phyloP scores from a whole-genome alignment of 2,113 vertebrate species.

The Leptobrachium leishanense region DNA sequence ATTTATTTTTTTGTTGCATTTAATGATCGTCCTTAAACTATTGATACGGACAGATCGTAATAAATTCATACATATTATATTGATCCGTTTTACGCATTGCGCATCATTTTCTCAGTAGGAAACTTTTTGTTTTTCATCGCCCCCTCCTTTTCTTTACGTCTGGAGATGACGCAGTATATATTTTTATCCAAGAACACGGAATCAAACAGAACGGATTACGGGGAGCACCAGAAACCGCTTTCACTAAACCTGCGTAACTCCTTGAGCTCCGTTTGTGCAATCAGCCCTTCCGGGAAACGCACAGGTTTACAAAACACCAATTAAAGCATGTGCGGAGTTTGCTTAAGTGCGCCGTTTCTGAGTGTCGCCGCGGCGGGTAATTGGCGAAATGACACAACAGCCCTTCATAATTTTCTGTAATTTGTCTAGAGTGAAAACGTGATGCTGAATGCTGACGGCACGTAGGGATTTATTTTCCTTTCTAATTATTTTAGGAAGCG shows the following conservation, averaged over 20 bases:
- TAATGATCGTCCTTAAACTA: too few species aligned
- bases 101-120: too few species aligned
- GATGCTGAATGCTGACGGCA: not conserved
- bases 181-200: too few species aligned
- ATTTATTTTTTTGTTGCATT: too few species aligned
- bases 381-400: not conserved
- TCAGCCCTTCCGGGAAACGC: not conserved
- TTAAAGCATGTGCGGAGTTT: not conserved
- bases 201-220: too few species aligned
- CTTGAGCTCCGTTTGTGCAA: not conserved
- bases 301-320: not conserved
- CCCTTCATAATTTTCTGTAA: slow-evolving; percentile 18
- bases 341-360: not conserved
- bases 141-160: too few species aligned
- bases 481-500: not conserved
- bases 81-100: too few species aligned
- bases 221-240: too few species aligned
- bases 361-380: not conserved
- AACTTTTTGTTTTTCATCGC: too few species aligned
- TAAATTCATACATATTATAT: too few species aligned
- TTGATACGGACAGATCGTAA: too few species aligned
- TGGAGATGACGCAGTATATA: too few species aligned
- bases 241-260: not conserved
- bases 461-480: not conserved
- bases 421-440: slow-evolving; percentile 4